Percentiles rank a stretch among this genome's conserved stretches.
These are phyloP conservation scores for Cynaeus angustus DNA, from an alignment of 2,888 invertebrate genomes.

Conservation along the genomic window DNA sequence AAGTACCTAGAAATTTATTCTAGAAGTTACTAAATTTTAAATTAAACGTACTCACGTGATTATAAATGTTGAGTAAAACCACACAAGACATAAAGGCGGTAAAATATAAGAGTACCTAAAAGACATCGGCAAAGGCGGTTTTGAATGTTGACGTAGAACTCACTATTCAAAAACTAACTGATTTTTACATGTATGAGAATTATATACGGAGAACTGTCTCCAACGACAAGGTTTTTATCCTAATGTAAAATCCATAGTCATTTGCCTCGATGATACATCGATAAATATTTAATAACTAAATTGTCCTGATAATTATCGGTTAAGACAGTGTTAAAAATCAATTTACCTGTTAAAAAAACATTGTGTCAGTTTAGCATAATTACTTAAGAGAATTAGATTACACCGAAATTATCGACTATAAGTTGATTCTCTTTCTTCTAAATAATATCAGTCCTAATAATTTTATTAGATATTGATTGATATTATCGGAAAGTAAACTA, in stretches of 20 bases:
- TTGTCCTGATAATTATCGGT: no score
- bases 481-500: no score
- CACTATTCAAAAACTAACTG: conserved; percentile 35
- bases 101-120: conserved; percentile 55
- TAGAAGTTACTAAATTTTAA: background rate
- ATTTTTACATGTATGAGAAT: background rate
- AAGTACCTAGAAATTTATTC: conserved; percentile 32
- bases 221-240: background rate
- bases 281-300: no score
- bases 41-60: conserved; percentile 63
- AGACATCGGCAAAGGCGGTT: background rate
- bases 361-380: no score
- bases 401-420: no score
- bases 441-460: no score
- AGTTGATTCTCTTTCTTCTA: no score
- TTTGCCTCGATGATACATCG: no score
- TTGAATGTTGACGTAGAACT: background rate
- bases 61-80: conserved; percentile 64
- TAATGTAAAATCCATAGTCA: conserved; percentile 11
- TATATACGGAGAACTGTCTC: background rate
- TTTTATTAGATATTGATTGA: no score
- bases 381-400: no score
- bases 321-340: no score
- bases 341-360: no score
- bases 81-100: conserved; percentile 62